Evolutionary conservation across 2,888 invertebrate species (phyloP).

Genomic region (Caenorhabditis afra): DNA sequence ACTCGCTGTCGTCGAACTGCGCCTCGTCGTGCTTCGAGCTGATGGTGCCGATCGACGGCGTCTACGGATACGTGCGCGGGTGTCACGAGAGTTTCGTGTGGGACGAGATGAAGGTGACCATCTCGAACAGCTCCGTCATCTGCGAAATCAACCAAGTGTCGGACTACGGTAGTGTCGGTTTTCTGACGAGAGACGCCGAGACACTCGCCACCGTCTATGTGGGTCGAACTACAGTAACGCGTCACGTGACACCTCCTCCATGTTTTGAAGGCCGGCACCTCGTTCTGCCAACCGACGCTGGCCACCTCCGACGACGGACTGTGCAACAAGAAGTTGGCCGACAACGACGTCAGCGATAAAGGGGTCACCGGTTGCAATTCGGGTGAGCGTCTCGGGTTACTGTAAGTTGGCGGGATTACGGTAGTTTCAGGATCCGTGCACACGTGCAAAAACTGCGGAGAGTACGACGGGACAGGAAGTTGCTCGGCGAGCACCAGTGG

Average conservation of each 20-base stretch:
- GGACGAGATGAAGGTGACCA: constrained; percentile 31
- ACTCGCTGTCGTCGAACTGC: constrained; percentile 2
- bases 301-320: not conserved
- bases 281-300: not conserved
- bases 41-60: constrained; percentile 28
- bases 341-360: not conserved
- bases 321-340: not conserved
- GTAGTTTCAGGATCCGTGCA: constrained; percentile 8
- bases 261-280: constrained; percentile 14
- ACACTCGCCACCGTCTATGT: constrained; percentile 16
- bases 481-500: constrained; percentile 27
- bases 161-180: constrained; percentile 2
- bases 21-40: constrained; percentile 45
- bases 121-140: constrained; percentile 10
- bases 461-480: constrained; percentile 38
- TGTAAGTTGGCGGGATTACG: not conserved
- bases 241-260: too few relatives aligned
- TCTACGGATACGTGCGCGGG: constrained; percentile 33
- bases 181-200: not conserved
- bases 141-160: constrained; percentile 25
- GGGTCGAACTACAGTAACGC: not conserved
- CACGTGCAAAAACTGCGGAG: constrained; percentile 42
- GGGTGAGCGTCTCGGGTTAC: not conserved
- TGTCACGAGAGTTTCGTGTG: constrained; percentile 49
- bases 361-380: not conserved